Conservation (phyloP, 2,113 vertebrate species). For the Emydocephalus ijimae region DNA sequence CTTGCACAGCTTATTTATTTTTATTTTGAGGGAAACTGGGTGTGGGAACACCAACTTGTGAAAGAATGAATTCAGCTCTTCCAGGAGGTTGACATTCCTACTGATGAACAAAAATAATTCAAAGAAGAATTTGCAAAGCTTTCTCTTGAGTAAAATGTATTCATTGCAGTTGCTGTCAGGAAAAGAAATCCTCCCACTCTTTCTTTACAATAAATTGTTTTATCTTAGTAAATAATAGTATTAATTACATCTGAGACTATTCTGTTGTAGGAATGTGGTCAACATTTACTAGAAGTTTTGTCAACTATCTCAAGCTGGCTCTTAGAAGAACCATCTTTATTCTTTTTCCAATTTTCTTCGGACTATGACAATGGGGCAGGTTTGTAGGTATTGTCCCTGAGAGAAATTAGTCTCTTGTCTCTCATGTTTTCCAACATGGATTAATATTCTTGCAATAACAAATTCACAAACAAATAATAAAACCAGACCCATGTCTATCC, state of each 20-base stretch:
- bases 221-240: background rate
- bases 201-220: background rate
- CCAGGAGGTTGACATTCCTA: background rate
- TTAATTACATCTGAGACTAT: background rate
- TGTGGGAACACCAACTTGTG: background rate
- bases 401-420: background rate
- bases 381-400: background rate
- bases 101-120: background rate
- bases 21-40: background rate
- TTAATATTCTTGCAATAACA: background rate
- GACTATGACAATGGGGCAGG: background rate
- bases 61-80: background rate
- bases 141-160: background rate
- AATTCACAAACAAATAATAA: background rate
- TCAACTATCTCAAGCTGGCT: background rate
- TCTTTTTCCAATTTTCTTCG: background rate
- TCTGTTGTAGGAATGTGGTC: background rate
- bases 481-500: background rate
- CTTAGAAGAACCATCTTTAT: background rate
- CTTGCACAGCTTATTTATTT: background rate
- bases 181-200: background rate
- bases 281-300: background rate
- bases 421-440: background rate
- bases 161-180: background rate
- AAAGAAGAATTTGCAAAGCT: background rate